Evolutionary conservation across 2,888 invertebrate genomes (phyloP), one percentile per base, ranked within the genome.

Genomic region (Dolichomitus sp.): DNA sequence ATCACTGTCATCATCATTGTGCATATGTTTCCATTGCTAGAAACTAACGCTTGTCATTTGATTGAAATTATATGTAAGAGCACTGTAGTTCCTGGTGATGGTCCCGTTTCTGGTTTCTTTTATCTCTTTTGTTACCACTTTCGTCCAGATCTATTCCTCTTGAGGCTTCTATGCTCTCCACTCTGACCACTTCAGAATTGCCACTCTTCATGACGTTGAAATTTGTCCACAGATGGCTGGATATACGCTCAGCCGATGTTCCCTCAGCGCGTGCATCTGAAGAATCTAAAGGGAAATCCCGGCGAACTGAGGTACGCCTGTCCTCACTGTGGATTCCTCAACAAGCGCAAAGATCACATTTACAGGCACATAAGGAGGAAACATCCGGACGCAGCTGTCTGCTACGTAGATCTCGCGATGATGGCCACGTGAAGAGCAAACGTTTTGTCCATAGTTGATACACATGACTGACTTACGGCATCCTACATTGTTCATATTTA

Each of bases 331-430:
- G 93, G 94, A 11, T 95, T 95, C 90, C 93, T 94, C 72, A 94
- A 95, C 73, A 95, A 95, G 88, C 94, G 95, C 70, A 94, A 95
- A 69, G 95, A 95, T 88, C 95, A 95, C 85, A 92, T 95, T 88
- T 93, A 95, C 57, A 94, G 94, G 70, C 95, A 95, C 92, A 94
- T 95, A 74, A 94, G 94, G 85, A 45, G 80, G 11, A 93, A 93
- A 88, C 94, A 94, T 92, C 93, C 94, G 0, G 93, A 94, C 85
- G 82, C 59, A 59, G 80, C 82, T 5, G 82, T 86, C 17, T 84
- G 86, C 70, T 86, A 85, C 84, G 66, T 86, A 30, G 84, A 86
- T 65, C 74, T 85, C 11, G 42, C 78, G 50, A 27, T 66, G 50
- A 7, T 66, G 9, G 1, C 37, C 30, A 27, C 37, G 12, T 52